Evolutionary conservation across 2,113 vertebrate species (phyloP).

Genomic region (Trinectes maculatus): DNA sequence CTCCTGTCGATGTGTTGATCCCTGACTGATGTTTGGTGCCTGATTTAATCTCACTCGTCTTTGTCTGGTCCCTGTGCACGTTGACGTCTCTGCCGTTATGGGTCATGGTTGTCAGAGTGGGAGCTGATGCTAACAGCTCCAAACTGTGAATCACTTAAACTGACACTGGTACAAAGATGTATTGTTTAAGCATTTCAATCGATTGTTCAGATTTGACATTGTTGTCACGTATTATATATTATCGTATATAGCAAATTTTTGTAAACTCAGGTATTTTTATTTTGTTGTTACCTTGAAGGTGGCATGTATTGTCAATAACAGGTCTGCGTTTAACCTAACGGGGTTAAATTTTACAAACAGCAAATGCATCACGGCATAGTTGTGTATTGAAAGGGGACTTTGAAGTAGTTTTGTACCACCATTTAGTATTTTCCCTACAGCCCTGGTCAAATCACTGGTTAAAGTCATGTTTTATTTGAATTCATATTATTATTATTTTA

Average conservation of each 20-base stretch:
- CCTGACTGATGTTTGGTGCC: conserved; percentile 37
- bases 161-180: conserved; percentile 39
- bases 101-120: conserved; percentile 2
- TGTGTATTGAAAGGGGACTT: background rate
- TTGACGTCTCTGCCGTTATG: conserved; percentile 18
- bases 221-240: conserved; percentile 37
- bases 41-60: conserved; percentile 9
- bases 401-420: conserved; percentile 8
- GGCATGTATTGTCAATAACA: conserved; percentile 25
- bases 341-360: too few relatives aligned
- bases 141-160: conserved; percentile 66
- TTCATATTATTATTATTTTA: conserved; percentile 18
- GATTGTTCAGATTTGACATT: conserved; percentile 67
- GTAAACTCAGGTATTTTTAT: conserved; percentile 74
- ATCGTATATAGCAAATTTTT: conserved; percentile 50
- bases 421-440: background rate
- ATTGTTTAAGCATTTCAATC: conserved; percentile 40
- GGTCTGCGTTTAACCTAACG: conserved; percentile 19
- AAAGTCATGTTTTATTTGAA: too few relatives aligned
- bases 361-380: background rate
- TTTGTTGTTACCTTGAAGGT: conserved; percentile 29
- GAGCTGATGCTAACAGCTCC: conserved; percentile 14
- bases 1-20: conserved; percentile 19
- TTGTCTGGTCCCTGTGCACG: conserved; percentile 44
- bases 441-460: conserved; percentile 12